These are phyloP conservation scores for Drosophila anomalipes DNA, from an alignment of 2,888 invertebrate species.

Conservation along the genomic window DNA sequence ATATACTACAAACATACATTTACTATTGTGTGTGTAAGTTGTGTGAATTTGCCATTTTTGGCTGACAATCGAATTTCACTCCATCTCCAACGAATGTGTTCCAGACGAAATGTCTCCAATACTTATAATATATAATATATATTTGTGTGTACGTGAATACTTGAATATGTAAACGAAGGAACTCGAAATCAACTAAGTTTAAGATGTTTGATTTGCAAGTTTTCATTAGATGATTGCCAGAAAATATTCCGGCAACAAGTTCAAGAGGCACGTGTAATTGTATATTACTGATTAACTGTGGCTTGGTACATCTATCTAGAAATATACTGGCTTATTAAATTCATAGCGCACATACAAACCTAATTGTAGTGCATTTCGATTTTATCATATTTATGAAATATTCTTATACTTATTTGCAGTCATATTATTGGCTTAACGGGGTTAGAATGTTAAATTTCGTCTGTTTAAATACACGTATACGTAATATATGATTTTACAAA, in stretches of 20 bases:
- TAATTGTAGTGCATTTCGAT: neutral
- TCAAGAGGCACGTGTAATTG: constrained; percentile 2
- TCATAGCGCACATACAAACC: neutral
- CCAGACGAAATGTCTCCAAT: constrained; percentile 45
- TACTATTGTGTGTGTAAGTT: constrained; percentile 7
- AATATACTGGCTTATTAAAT: neutral
- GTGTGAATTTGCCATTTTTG: constrained; percentile 31
- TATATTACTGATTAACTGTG: neutral
- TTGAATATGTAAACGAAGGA: neutral
- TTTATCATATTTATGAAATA: neutral
- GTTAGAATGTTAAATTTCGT: neutral
- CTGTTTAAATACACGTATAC: neutral
- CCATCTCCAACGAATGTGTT: constrained; percentile 36
- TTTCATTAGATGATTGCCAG: constrained; percentile 2
- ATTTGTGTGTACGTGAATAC: neutral
- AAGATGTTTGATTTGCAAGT: neutral
- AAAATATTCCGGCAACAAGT: constrained; percentile 18
- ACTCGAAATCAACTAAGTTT: neutral
- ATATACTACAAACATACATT: constrained; percentile 14
- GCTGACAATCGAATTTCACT: constrained; percentile 38
- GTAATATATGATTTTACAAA: neutral
- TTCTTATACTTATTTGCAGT: neutral
- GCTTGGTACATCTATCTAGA: neutral
- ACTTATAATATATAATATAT: neutral
- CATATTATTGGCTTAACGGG: neutral